A percentile compares a stretch with the other conserved stretches of the same genome.
These are phyloP conservation scores for Rhynchonema sp. DNA, from an alignment of 2,888 invertebrate genomes.

Conservation along the genomic window DNA sequence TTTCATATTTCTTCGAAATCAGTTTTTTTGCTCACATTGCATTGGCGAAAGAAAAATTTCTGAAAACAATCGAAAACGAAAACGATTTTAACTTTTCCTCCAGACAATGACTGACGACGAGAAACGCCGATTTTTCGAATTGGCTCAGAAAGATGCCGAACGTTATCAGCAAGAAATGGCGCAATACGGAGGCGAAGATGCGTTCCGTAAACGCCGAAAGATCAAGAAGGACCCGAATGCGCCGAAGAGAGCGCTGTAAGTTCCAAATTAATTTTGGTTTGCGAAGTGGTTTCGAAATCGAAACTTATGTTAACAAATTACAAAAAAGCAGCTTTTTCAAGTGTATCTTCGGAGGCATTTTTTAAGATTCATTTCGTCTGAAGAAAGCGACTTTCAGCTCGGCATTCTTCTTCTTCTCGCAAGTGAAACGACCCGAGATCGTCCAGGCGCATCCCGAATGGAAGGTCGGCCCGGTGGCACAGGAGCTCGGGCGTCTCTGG, in stretches of 20 bases:
- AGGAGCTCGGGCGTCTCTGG: conserved; percentile 27
- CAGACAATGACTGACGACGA: conserved; percentile 96
- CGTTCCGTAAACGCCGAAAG: conserved; percentile 45
- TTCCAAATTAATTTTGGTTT: background rate
- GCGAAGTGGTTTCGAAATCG: too few species aligned
- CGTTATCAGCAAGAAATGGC: conserved; percentile 45
- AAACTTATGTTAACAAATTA: too few species aligned
- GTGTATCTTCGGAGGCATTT: too few species aligned
- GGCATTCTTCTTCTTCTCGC: conserved; percentile 98
- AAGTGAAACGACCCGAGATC: conserved; percentile 84
- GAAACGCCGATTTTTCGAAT: conserved; percentile 92
- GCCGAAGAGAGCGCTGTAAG: conserved; percentile 94
- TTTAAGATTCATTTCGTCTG: background rate
- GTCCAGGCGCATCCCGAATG: conserved; percentile 77
- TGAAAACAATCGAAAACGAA: too few species aligned
- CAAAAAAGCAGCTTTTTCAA: too few species aligned
- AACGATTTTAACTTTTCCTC: background rate
- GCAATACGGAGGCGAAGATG: conserved; percentile 25
- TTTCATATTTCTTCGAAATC: background rate
- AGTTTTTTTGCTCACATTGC: too few species aligned
- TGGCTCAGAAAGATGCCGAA: conserved; percentile 93
- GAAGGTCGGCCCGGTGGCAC: conserved; percentile 49
- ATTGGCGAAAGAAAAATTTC: too few species aligned
- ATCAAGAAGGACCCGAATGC: conserved; percentile 89
- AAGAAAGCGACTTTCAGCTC: conserved; percentile 45